Conservation (phyloP, 2,888 invertebrate genomes). For the Epistrophe grossulariae region DNA sequence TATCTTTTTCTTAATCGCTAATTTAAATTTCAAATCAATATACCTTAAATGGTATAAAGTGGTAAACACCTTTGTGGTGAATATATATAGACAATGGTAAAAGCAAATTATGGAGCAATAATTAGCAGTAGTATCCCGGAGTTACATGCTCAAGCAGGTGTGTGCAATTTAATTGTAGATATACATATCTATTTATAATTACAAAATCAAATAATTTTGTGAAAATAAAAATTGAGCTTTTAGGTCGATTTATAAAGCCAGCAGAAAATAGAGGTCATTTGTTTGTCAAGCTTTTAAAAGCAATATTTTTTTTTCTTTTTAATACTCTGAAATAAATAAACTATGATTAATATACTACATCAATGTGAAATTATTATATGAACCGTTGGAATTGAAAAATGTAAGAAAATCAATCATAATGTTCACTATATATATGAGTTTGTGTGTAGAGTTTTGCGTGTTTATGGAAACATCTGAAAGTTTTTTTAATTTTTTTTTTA, state of each 20-base stretch:
- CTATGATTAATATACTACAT: not conserved
- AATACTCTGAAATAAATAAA: slow-evolving; percentile 4
- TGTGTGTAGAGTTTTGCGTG: not conserved
- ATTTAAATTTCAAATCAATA: slow-evolving; percentile 35
- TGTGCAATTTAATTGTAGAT: slow-evolving; percentile 28
- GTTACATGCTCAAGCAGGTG: slow-evolving; percentile 29
- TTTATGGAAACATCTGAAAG: not conserved
- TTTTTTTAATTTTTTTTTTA: slow-evolving; percentile 10
- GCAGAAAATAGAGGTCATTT: slow-evolving; percentile 1
- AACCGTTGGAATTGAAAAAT: slow-evolving; percentile 4
- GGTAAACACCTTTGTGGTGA: not conserved
- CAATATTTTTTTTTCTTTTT: not conserved
- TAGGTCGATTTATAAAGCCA: slow-evolving; percentile 6
- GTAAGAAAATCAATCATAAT: slow-evolving; percentile 8
- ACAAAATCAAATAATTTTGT: slow-evolving; percentile 10
- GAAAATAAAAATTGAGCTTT: slow-evolving; percentile 26
- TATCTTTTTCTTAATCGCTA: slow-evolving; percentile 9
- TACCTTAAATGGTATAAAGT: slow-evolving; percentile 3
- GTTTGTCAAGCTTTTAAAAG: not conserved
- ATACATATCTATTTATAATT: slow-evolving; percentile 15
- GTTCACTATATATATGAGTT: not conserved
- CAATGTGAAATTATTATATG: not conserved
- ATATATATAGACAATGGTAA: not conserved
- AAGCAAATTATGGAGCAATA: slow-evolving; percentile 2
- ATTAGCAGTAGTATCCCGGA: slow-evolving; percentile 10